Conservation (phyloP, 2,113 vertebrate species). For the Cebus imitator region DNA sequence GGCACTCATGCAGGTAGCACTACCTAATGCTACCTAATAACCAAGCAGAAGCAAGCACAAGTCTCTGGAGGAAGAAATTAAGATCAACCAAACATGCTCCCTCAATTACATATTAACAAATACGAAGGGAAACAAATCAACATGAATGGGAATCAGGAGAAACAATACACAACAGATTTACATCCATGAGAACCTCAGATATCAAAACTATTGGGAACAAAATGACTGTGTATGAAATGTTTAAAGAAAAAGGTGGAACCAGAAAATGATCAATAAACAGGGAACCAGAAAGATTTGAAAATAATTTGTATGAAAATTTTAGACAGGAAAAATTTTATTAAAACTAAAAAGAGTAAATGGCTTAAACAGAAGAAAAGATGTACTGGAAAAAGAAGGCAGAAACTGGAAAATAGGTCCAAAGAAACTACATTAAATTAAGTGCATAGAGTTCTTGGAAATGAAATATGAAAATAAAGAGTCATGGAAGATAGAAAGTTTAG, state of each 20-base stretch:
- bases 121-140: neutral
- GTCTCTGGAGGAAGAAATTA: neutral
- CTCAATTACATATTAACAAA: neutral
- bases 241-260: neutral
- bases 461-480: neutral
- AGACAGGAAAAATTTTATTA: constrained; percentile 20
- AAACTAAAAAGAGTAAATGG: neutral
- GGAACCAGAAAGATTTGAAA: neutral
- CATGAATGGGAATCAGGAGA: neutral
- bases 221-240: neutral
- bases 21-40: no score
- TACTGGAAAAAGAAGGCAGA: neutral
- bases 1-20: neutral
- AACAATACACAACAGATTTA: neutral
- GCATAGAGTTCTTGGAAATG: neutral
- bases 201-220: neutral
- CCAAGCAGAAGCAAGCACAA: neutral
- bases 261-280: neutral
- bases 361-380: neutral
- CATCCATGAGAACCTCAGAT: neutral
- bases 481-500: neutral
- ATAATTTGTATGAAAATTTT: neutral
- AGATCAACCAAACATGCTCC: neutral
- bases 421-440: neutral
- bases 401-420: neutral